Evolutionary conservation across 2,113 vertebrate genomes (phyloP).

Genomic region (Nymphicus hollandicus): DNA sequence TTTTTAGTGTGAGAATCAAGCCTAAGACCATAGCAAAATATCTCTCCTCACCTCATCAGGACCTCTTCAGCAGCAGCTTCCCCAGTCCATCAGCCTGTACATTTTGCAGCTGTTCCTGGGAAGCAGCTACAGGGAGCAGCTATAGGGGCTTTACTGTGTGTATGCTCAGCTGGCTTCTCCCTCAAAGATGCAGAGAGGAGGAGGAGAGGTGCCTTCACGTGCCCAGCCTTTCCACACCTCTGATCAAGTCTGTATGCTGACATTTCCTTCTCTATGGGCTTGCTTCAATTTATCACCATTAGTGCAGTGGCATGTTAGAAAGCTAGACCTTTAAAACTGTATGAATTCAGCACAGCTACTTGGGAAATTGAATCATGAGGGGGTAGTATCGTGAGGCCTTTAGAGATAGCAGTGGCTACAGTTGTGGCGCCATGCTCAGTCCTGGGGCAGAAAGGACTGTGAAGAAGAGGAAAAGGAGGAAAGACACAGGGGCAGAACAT

Average conservation of each 20-base stretch:
- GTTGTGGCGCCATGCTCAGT: accelerated
- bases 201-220: not conserved
- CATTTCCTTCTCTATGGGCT: not conserved
- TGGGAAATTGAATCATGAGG: not conserved
- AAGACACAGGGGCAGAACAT: not conserved
- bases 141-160: not conserved
- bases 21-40: not conserved
- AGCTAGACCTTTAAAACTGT: not conserved
- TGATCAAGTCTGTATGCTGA: accelerated
- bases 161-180: not conserved
- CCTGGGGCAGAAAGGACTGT: not conserved
- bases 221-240: not conserved
- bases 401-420: not conserved
- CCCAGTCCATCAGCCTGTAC: accelerated
- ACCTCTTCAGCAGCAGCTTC: not conserved
- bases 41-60: not conserved
- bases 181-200: not conserved
- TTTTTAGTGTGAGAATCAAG: not conserved
- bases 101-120: not conserved
- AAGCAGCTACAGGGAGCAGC: not conserved
- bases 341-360: not conserved
- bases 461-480: not conserved
- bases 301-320: not conserved
- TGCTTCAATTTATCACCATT: not conserved
- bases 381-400: not conserved